Evolutionary conservation across 2,888 invertebrate genomes (phyloP), one percentile per base, ranked within the genome.

Genomic region (Acrobasis consociella): DNA sequence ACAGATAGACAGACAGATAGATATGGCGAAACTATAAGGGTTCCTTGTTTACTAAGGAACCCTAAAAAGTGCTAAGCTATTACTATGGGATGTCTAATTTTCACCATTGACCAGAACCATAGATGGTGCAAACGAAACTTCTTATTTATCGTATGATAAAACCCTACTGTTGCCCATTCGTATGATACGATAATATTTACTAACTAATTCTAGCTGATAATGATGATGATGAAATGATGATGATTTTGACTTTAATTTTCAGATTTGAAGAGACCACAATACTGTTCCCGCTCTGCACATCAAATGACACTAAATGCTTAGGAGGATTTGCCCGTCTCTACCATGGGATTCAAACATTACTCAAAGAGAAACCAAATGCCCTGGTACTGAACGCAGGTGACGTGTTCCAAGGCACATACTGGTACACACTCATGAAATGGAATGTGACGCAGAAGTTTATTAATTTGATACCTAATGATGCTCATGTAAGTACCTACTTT

Each of bases 351-450:
- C 86, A 87, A 13, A 75, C 87, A 9, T 81, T 93, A 31, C 80
- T 90, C 49, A 76, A 79, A 1, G 81, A 85, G 58, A 93, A 94
- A 67, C 91, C 92, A 0, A 90, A 94, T 63, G 93, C 95, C 0
- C 81, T 97, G 3, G 93, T 97, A 42, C 81, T 97, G 63, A 96
- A 97, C 76, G 97, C 96, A 0, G 97, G 97, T 0, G 97, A 97
- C 80, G 95, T 95, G 72, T 97, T 94, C 78, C 97, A 97, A 81
- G 97, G 97, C 0, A 97, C 97, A 0, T 91, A 96, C 13, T 97
- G 96, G 96, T 97, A 97, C 79, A 95, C 95, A 37, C 72, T 96
- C 9, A 89, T 95, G 62, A 94, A 95, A 69, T 96, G 96, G 95
- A 95, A 95, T 72, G 94, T 95, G 0, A 96, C 96, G 0, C 94